Conservation (phyloP, 2,797 vertebrate species). For the Intellagama lesueurii region DNA sequence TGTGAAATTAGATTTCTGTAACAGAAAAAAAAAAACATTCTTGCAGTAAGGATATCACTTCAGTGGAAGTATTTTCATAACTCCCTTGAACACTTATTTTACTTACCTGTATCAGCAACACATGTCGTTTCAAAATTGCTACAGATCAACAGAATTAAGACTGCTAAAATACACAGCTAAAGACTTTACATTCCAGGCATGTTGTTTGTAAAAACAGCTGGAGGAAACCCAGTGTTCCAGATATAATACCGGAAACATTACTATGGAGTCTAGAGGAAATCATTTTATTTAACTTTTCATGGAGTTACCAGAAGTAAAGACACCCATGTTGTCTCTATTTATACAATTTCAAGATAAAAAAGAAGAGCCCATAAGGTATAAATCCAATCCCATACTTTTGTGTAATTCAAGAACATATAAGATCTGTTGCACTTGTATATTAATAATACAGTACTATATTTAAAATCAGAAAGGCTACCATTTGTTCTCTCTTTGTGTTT, state of each 20-base stretch:
- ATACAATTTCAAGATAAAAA: slow-evolving; percentile 33
- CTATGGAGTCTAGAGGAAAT: slow-evolving; percentile 37
- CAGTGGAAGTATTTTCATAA: neutral
- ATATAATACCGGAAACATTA: slow-evolving; percentile 62
- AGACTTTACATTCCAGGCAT: neutral
- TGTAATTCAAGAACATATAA: neutral
- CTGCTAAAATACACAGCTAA: slow-evolving; percentile 20
- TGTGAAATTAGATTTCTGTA: neutral
- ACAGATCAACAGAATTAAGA: slow-evolving; percentile 30
- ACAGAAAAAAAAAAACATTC: neutral
- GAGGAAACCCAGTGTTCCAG: slow-evolving; percentile 63
- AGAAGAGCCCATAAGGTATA: neutral
- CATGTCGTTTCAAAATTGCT: slow-evolving; percentile 31
- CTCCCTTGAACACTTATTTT: neutral
- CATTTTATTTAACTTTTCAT: slow-evolving; percentile 43
- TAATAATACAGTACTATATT: slow-evolving; percentile 1
- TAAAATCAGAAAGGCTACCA: neutral
- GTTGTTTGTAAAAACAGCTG: slow-evolving; percentile 37
- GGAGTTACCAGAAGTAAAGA: slow-evolving; percentile 56
- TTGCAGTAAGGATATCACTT: neutral
- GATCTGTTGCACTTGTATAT: neutral
- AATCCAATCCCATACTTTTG: neutral
- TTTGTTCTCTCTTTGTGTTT: slow-evolving; percentile 10
- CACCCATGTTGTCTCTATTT: neutral
- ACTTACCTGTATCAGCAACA: slow-evolving; percentile 13